These are phyloP conservation scores for Plutomurus gul DNA, from an alignment of 1,140 invertebrate species.

Conservation along the genomic window DNA sequence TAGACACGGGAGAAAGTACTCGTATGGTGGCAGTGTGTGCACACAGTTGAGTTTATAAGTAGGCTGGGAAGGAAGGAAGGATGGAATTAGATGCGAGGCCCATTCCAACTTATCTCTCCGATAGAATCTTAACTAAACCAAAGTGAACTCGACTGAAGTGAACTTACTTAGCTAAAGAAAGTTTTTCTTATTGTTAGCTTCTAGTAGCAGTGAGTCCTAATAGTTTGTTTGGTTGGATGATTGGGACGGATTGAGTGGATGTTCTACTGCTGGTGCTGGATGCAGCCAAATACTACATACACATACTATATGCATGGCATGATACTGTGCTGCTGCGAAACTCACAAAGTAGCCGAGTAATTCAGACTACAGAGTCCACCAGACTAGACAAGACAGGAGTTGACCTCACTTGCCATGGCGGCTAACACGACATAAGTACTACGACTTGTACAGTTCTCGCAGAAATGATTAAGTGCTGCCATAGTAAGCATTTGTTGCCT, in stretches of 20 bases:
- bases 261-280: not conserved
- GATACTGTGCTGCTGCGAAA: no score
- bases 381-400: not conserved
- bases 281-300: not conserved
- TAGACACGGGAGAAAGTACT: no score
- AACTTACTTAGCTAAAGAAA: conserved; percentile 27
- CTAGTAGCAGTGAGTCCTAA: not conserved
- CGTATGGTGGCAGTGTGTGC: not conserved
- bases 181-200: conserved; percentile 17
- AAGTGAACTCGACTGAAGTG: not conserved
- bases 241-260: not conserved
- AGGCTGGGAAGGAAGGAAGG: not conserved
- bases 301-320: not conserved
- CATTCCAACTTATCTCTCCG: conserved; percentile 13
- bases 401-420: conserved; percentile 7
- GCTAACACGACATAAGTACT: not conserved
- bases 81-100: conserved; percentile 11
- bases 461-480: conserved; percentile 11
- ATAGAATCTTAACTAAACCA: conserved; percentile 30
- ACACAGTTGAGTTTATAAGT: not conserved
- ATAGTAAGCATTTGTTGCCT: conserved; percentile 7
- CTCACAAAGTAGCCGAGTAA: no score
- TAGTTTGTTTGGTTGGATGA: conserved; percentile 19
- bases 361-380: no score
- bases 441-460: not conserved